Percentiles rank a stretch among this genome's conserved stretches.
Evolutionary conservation across 2,888 invertebrate species (phyloP).

Genomic region (Coenonympha glycerion): DNA sequence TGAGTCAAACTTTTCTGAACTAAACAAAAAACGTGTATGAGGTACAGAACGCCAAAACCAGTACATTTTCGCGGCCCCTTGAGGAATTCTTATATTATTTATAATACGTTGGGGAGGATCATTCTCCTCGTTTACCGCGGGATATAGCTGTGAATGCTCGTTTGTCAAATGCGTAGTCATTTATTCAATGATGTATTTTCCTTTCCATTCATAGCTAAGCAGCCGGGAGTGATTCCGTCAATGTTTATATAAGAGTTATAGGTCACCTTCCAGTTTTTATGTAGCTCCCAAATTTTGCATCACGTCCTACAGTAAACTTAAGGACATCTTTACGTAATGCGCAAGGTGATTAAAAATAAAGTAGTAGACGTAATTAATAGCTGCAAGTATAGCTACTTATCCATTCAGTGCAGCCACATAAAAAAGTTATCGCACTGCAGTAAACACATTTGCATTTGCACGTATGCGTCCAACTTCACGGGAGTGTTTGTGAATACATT

Average conservation of each 20-base stretch:
- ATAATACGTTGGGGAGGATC: slow-evolving; percentile 71
- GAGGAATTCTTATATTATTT: slow-evolving; percentile 66
- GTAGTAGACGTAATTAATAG: neutral
- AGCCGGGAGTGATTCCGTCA: slow-evolving; percentile 30
- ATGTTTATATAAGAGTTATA: slow-evolving; percentile 21
- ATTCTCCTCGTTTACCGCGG: slow-evolving; percentile 67
- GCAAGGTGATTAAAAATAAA: neutral
- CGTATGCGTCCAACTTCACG: slow-evolving; percentile 20
- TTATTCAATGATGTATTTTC: slow-evolving; percentile 65
- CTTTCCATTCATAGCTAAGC: slow-evolving; percentile 38
- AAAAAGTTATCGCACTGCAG: slow-evolving; percentile 19
- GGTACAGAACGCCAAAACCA: slow-evolving; percentile 49
- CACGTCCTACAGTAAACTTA: too few relatives aligned
- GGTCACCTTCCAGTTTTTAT: neutral
- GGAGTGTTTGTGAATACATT: slow-evolving; percentile 27
- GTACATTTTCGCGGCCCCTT: slow-evolving; percentile 60
- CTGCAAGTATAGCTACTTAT: neutral
- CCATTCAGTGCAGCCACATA: slow-evolving; percentile 1
- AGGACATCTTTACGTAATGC: too few relatives aligned
- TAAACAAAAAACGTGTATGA: slow-evolving; percentile 43
- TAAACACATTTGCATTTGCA: slow-evolving; percentile 23
- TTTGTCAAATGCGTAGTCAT: slow-evolving; percentile 75
- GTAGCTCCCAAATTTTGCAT: neutral
- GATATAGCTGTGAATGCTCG: slow-evolving; percentile 71
- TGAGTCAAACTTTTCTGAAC: slow-evolving; percentile 26